Conservation (phyloP, 2,113 vertebrate genomes). For the Mungos mungo region DNA sequence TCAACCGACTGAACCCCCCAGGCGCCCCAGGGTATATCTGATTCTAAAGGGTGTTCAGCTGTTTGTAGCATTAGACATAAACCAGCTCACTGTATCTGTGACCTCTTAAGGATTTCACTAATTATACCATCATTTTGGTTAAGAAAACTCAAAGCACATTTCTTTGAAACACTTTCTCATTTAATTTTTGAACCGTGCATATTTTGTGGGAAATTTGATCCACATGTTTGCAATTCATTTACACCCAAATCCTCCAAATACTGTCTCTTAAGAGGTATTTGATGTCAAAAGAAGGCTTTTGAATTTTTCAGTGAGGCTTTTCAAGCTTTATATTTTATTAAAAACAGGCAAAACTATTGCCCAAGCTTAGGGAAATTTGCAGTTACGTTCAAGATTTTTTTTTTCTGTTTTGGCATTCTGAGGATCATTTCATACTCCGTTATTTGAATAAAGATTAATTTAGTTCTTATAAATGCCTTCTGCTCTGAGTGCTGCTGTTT, state of each 20-base stretch:
- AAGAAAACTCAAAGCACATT: slow-evolving; percentile 52
- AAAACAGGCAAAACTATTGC: slow-evolving; percentile 58
- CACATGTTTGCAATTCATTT: slow-evolving; percentile 61
- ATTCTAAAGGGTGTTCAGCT: neutral
- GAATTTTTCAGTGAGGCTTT: slow-evolving; percentile 64
- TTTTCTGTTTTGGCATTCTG: slow-evolving; percentile 26
- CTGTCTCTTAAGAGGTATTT: slow-evolving; percentile 59
- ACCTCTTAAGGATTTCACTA: slow-evolving; percentile 49
- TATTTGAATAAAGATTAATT: slow-evolving; percentile 57
- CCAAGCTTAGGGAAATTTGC: slow-evolving; percentile 8
- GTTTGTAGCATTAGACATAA: slow-evolving; percentile 30
- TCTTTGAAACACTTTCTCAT: slow-evolving; percentile 60
- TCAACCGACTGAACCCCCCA: no score
- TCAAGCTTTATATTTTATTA: slow-evolving; percentile 66
- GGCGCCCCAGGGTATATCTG: neutral
- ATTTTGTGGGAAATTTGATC: slow-evolving; percentile 67
- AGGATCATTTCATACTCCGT: slow-evolving; percentile 52
- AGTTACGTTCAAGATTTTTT: neutral
- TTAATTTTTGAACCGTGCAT: slow-evolving; percentile 57
- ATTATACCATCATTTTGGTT: slow-evolving; percentile 38
- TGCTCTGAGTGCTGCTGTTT: neutral
- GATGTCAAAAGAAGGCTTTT: slow-evolving; percentile 67
- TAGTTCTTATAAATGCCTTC: slow-evolving; percentile 45
- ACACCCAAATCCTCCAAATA: slow-evolving; percentile 47
- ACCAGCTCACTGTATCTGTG: neutral